Percentiles rank a stretch among this genome's conserved stretches.
phyloP scores from a whole-genome alignment of 1,140 invertebrate species.

The Nephotettix cincticeps region DNA sequence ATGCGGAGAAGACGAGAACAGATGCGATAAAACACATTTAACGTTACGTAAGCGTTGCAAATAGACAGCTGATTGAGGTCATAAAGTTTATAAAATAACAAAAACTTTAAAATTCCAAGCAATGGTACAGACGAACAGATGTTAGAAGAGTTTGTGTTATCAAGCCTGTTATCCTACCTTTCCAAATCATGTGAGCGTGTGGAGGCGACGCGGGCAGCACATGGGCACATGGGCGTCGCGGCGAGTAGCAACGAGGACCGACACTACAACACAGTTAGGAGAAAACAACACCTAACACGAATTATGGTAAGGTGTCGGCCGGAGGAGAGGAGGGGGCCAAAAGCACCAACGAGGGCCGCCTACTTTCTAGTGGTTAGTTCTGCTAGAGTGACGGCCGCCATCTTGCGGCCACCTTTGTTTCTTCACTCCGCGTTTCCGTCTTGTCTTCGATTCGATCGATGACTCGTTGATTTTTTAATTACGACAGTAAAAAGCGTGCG shows the following conservation, averaged over 20 bases:
- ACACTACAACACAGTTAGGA: conserved; percentile 9
- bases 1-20: too few relatives aligned
- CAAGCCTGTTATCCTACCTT: background rate
- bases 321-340: background rate
- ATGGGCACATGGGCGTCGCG: background rate
- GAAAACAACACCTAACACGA: conserved; percentile 7
- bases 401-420: conserved; percentile 12
- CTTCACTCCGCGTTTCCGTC: conserved; percentile 4
- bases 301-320: conserved; percentile 10
- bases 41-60: too few relatives aligned
- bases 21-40: too few relatives aligned
- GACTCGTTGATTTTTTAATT: conserved; percentile 13
- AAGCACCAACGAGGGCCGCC: conserved; percentile 15
- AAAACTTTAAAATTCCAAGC: too few relatives aligned
- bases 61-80: too few relatives aligned
- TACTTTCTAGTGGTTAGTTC: conserved; percentile 28
- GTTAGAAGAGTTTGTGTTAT: too few relatives aligned
- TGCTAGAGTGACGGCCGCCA: conserved; percentile 17
- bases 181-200: conserved; percentile 9
- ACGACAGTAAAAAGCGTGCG: background rate
- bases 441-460: conserved; percentile 8
- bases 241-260: background rate
- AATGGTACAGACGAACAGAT: too few relatives aligned
- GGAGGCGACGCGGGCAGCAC: background rate
- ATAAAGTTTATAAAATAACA: too few relatives aligned